phyloP scores from a whole-genome alignment of 2,888 invertebrate species.

The Aphidius colemani region DNA sequence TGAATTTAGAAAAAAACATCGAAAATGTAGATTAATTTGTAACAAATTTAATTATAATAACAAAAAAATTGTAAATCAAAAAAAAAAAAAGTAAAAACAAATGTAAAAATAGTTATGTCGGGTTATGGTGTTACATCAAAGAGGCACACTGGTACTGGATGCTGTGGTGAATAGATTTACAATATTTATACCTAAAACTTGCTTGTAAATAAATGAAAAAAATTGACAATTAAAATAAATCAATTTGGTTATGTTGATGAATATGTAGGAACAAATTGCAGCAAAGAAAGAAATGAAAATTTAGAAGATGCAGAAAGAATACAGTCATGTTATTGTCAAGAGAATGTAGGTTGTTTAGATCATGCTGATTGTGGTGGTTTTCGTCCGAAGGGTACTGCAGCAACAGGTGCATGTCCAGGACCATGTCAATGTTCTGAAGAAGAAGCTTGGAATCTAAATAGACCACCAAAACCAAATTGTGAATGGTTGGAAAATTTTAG shows the following conservation, averaged over 20 bases:
- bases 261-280: constrained; percentile 37
- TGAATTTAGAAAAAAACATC: no score
- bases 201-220: background rate
- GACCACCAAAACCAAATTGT: constrained; percentile 49
- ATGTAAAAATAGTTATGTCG: constrained; percentile 35
- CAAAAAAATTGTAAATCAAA: no score
- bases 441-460: constrained; percentile 49
- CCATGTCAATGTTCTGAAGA: constrained; percentile 50
- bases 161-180: constrained; percentile 41
- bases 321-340: constrained; percentile 43
- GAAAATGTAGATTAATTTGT: no score
- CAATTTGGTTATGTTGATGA: constrained; percentile 10
- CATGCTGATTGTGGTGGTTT: constrained; percentile 40
- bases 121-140: constrained; percentile 36
- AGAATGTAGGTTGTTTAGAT: constrained; percentile 39
- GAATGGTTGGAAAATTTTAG: constrained; percentile 50
- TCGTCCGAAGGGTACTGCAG: constrained; percentile 37
- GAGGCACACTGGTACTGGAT: constrained; percentile 36
- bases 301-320: constrained; percentile 33
- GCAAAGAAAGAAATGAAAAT: constrained; percentile 31
- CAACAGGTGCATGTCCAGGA: constrained; percentile 42
- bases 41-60: no score
- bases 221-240: background rate
- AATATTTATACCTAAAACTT: background rate
- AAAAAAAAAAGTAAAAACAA: no score